These are phyloP conservation scores for Margaritifera margaritifera DNA, from an alignment of 2,888 invertebrate genomes.

Conservation along the genomic window DNA sequence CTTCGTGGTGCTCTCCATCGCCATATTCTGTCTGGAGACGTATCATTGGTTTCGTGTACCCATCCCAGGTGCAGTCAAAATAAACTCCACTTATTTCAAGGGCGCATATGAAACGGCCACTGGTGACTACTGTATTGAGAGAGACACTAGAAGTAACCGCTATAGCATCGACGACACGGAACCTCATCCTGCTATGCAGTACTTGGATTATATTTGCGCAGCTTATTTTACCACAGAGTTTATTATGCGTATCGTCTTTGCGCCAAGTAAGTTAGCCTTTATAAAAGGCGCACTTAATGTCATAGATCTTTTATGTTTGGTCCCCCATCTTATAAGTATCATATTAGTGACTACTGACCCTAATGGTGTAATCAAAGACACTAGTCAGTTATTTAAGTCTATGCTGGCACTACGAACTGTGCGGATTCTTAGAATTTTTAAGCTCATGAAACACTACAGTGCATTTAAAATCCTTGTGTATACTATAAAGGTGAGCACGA, in stretches of 20 bases:
- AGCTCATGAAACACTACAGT: conserved; percentile 72
- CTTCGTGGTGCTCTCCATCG: conserved; percentile 68
- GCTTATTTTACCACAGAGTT: conserved; percentile 67
- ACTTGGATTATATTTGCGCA: conserved; percentile 64
- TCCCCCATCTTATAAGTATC: conserved; percentile 66
- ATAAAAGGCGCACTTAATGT: conserved; percentile 63
- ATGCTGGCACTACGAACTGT: conserved; percentile 66
- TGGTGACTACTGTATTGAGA: conserved; percentile 43
- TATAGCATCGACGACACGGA: conserved; percentile 49
- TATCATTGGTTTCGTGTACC: conserved; percentile 65
- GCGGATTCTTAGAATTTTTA: conserved; percentile 69
- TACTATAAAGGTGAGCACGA: conserved; percentile 69
- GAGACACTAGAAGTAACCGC: conserved; percentile 17
- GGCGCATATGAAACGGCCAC: conserved; percentile 30
- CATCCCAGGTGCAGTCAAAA: conserved; percentile 36
- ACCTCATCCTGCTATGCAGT: conserved; percentile 61
- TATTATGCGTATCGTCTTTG: conserved; percentile 52
- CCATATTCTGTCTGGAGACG: conserved; percentile 68
- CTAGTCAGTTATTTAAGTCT: conserved; percentile 56
- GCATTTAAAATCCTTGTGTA: conserved; percentile 71
- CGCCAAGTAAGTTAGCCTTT: conserved; percentile 60
- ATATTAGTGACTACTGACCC: conserved; percentile 58
- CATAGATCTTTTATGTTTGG: conserved; percentile 67
- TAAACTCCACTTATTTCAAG: conserved; percentile 30
- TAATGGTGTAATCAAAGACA: conserved; percentile 42